Percentiles rank a stretch among this genome's conserved stretches.
phyloP scores from a whole-genome alignment of 2,888 invertebrate genomes.

The Leptinotarsa rubiginosa region DNA sequence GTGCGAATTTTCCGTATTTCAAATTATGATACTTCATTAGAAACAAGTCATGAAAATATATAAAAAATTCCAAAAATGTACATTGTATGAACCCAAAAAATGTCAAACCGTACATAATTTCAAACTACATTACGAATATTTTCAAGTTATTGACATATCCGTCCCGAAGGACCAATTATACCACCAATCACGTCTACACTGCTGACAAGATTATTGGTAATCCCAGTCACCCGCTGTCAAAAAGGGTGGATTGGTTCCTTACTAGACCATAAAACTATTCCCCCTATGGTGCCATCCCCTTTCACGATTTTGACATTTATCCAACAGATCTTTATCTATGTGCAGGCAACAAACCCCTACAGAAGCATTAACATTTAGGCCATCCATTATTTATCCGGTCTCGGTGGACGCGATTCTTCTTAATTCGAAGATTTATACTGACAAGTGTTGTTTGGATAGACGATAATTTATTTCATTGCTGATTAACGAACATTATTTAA shows the following conservation, averaged over 20 bases:
- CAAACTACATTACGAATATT: no score
- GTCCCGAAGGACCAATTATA: background rate
- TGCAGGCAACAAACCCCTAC: conserved; percentile 20
- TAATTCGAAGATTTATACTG: conserved; percentile 14
- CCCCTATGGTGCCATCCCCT: conserved; percentile 1
- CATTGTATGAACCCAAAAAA: no score
- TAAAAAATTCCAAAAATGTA: no score
- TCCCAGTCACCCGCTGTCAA: background rate
- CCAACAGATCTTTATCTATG: conserved; percentile 14
- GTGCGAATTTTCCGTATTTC: no score
- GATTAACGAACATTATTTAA: background rate
- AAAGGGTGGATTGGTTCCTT: background rate
- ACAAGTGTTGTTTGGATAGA: conserved; percentile 2
- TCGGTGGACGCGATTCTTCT: conserved; percentile 6
- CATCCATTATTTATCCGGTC: conserved; percentile 21
- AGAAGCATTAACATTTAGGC: conserved; percentile 20
- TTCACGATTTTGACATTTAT: conserved; percentile 17
- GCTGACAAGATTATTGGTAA: no score
- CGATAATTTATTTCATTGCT: conserved; percentile 5
- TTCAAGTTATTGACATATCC: background rate
- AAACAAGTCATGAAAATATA: no score
- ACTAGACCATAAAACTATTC: background rate
- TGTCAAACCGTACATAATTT: no score
- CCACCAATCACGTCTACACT: no score
- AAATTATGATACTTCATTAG: no score